A percentile compares a stretch with the other conserved stretches of the same genome.
phyloP scores from a whole-genome alignment of 2,113 vertebrate species.

The Gulo gulo region DNA sequence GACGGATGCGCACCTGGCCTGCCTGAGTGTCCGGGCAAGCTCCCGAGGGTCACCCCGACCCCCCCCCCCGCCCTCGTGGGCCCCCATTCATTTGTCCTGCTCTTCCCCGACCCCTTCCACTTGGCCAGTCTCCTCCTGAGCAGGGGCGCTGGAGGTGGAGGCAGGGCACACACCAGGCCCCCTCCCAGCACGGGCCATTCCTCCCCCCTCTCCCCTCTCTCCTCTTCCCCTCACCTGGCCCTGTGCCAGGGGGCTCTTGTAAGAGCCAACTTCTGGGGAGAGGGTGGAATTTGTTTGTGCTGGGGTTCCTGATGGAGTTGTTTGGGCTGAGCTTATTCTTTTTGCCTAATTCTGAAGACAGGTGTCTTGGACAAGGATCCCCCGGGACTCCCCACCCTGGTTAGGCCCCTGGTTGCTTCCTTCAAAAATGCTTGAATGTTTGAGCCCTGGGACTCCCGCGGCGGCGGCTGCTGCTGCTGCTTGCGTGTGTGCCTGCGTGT shows the following conservation, averaged over 20 bases:
- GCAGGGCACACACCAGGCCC: no score
- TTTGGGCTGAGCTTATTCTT: neutral
- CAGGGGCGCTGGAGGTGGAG: neutral
- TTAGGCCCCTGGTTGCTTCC: neutral
- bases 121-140: accelerated
- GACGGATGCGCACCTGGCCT: neutral
- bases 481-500: neutral
- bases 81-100: no score
- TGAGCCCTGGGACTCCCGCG: neutral
- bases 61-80: accelerated
- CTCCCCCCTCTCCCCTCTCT: neutral
- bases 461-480: no score
- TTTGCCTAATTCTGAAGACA: neutral
- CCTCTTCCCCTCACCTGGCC: neutral
- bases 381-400: neutral
- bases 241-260: neutral
- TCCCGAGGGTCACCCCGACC: neutral
- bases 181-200: neutral
- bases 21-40: accelerated
- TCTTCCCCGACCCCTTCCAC: no score
- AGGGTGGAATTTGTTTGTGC: neutral
- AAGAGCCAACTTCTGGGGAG: no score
- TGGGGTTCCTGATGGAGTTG: neutral
- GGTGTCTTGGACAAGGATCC: neutral
- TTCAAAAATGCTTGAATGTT: neutral